Conservation (phyloP, 2,888 invertebrate genomes). For the Theodoxus fluviatilis region DNA sequence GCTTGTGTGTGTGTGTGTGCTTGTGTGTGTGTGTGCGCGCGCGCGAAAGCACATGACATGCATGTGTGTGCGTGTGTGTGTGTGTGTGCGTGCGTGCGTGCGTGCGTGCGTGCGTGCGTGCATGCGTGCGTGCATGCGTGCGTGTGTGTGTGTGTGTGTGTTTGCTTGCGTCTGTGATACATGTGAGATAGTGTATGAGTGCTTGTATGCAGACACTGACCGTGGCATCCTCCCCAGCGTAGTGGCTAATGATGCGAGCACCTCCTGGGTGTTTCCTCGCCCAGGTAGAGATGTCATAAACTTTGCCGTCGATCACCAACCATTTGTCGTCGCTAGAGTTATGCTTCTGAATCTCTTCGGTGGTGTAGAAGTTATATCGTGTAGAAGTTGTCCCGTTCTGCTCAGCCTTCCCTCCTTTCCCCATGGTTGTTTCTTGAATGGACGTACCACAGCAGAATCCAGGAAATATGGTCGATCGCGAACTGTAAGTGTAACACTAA, state of each 20-base stretch:
- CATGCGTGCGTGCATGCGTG: too few relatives aligned
- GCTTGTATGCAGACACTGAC: constrained; percentile 36
- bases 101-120: too few relatives aligned
- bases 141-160: too few relatives aligned
- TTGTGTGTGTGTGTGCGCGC: too few relatives aligned
- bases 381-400: background rate
- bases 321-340: constrained; percentile 48
- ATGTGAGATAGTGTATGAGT: too few relatives aligned
- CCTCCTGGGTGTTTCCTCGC: constrained; percentile 57
- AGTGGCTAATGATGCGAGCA: constrained; percentile 52
- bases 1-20: too few relatives aligned
- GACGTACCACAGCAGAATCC: background rate
- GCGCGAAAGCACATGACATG: too few relatives aligned
- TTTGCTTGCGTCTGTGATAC: too few relatives aligned
- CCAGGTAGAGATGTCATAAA: constrained; percentile 55
- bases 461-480: background rate
- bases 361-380: constrained; percentile 28
- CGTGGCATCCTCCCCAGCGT: constrained; percentile 60
- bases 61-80: too few relatives aligned
- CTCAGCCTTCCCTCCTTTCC: constrained; percentile 16
- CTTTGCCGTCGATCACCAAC: constrained; percentile 52
- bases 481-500: background rate
- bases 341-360: constrained; percentile 52
- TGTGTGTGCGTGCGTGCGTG: too few relatives aligned
- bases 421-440: background rate